Evolutionary conservation across 1,140 invertebrate species (phyloP), one percentile per base, ranked within the genome.

Genomic region (Steinernema khuongi): DNA sequence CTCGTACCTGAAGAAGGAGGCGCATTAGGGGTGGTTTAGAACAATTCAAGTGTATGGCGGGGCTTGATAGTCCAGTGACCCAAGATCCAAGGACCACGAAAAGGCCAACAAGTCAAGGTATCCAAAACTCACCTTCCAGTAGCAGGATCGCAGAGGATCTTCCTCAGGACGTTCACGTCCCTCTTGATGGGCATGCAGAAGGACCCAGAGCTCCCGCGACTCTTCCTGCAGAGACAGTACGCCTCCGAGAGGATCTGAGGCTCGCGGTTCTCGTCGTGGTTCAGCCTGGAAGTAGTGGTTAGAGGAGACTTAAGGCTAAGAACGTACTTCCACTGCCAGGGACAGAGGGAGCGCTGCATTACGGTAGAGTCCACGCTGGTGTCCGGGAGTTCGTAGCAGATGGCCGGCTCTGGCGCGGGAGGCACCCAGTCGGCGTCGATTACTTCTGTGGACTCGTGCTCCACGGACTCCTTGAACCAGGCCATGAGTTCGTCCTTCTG

Each of bases 131-230:
- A 71, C 71, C 36, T 50, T 76, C 32, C 68, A 7, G 74, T 74
- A 14, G 32, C 30, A 17, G 71, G 44, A 76, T 74, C 68, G 44
- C 74, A 74, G 17, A 41, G 43, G 4, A 74, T 66, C 44, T 44
- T 44, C 67, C 66, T 50, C 17, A 74, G 36, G n/a, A 74, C 67
- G 28, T 31, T 30, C 36, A 74, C 30, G 11, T 75, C 72, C 26
- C 74, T 18, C 71, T 68, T 36, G 14, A 74, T 74, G 1, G 74
- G 74, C 74, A 74, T 74, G 71, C 74, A 74, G 32, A 68, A 74
- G 18, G 74, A 74, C 4, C 73, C 73, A 1, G 73, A 22, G 17
- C 14, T 28, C 11, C 74, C 74, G 18, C 74, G 74, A 31, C 72
- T 75, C 67, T 74, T 74, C 18, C 74, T 72, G 71, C 74, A 74